Conservation (phyloP, 2,113 vertebrate species). For the Pomatorhinus ruficollis region DNA sequence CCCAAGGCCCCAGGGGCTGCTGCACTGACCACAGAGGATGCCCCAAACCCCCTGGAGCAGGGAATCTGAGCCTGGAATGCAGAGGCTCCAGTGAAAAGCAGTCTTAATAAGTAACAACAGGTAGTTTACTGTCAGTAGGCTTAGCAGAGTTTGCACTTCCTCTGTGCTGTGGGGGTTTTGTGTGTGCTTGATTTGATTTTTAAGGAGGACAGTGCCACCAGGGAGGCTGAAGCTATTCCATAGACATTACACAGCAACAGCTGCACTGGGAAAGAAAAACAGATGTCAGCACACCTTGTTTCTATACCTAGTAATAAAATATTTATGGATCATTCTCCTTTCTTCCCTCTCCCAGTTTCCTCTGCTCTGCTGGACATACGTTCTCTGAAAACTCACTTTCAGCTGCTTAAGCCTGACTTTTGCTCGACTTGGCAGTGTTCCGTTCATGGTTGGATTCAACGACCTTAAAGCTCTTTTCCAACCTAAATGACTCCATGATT, state of each 20-base stretch:
- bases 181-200: background rate
- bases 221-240: background rate
- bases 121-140: background rate
- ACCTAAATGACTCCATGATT: background rate
- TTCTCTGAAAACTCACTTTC: background rate
- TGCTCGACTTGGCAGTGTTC: background rate
- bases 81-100: background rate
- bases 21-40: background rate
- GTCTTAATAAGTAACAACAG: background rate
- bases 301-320: constrained; percentile 8
- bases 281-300: constrained; percentile 36
- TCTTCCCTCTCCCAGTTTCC: background rate
- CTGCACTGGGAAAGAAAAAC: constrained; percentile 21
- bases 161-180: background rate
- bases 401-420: background rate
- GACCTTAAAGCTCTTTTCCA: background rate
- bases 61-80: background rate
- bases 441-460: rapidly evolving
- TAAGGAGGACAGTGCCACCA: background rate
- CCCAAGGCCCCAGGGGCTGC: background rate
- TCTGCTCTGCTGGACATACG: background rate
- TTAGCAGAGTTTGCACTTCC: background rate
- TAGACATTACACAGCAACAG: background rate
- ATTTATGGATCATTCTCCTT: constrained; percentile 1
- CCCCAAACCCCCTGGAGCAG: background rate